Evolutionary conservation across 1,140 invertebrate genomes (phyloP).

Genomic region (Papilio helenus): DNA sequence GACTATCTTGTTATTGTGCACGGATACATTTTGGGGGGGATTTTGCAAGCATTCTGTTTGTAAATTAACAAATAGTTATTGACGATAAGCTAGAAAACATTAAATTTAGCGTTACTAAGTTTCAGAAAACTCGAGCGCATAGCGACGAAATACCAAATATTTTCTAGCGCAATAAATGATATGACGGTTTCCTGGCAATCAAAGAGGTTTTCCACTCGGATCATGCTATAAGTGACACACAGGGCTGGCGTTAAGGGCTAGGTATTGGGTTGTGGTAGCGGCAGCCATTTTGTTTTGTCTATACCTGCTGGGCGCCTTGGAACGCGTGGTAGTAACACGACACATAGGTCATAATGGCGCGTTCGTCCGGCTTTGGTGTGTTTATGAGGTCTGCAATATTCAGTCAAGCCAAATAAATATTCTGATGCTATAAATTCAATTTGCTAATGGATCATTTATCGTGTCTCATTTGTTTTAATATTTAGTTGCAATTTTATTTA

Average conservation of each 20-base stretch:
- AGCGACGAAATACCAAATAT: conserved; percentile 27
- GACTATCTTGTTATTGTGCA: background rate
- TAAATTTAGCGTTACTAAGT: conserved; percentile 40
- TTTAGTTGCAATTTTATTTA: background rate
- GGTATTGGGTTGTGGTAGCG: conserved; percentile 56
- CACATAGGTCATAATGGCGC: conserved; percentile 99
- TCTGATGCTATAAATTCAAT: conserved; percentile 43
- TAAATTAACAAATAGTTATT: conserved; percentile 42
- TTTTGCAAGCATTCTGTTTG: conserved; percentile 38
- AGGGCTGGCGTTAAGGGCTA: conserved; percentile 72
- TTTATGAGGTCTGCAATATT: conserved; percentile 96
- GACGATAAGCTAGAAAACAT: conserved; percentile 44
- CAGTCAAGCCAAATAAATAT: conserved; percentile 52
- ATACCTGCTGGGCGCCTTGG: conserved; percentile 98
- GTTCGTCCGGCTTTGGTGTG: conserved; percentile 98
- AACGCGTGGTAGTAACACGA: conserved; percentile 99
- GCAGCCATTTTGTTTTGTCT: conserved; percentile 59
- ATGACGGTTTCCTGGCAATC: background rate
- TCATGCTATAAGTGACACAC: conserved; percentile 80
- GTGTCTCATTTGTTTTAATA: conserved; percentile 25
- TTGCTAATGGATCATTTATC: conserved; percentile 30
- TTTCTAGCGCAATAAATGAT: conserved; percentile 11
- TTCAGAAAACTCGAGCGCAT: conserved; percentile 24
- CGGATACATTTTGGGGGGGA: background rate
- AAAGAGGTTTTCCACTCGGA: conserved; percentile 52